Evolutionary conservation across 2,888 invertebrate species (phyloP), one percentile per base, ranked within the genome.

Genomic region (Sisyra terminalis): DNA sequence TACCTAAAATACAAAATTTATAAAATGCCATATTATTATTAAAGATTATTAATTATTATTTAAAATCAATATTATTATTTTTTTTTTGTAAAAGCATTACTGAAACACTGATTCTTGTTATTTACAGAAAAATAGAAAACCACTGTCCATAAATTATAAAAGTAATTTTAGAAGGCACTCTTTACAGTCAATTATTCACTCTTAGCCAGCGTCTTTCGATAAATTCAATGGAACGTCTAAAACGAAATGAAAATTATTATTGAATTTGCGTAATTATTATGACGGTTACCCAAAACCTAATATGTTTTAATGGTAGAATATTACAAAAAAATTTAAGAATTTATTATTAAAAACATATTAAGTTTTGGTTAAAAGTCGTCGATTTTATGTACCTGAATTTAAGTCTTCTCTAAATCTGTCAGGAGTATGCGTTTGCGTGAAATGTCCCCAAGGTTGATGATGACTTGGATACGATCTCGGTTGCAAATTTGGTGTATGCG

Each of bases 151-250:
- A 29, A 35, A 14, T 17, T 42, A 38, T 14, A 35, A 43, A 43
- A 43, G 30, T 43, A 37, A 42, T 37, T 34, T 30, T 34, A 18
- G 16, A 43, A 43, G 43, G 43, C 43, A 43, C 43, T 35, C 35
- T 35, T 35, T 35, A 42, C 24, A 42, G 34, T 42, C 35, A 42
- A 18, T 11, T 13, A 29, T 29, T 37, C 11, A 17, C 15, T 16
- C 30, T 36, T 48, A 72, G 60, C 71, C 70, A 57, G 70, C 69
- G 71, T 86, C 85, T 72, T 87, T 87, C 59, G 86, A 87, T 69
- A 87, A 71, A 69, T 87, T 87, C 63, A 87, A 70, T 63, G 87
- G 87, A 73, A 83, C 78, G 81, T 87, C 87, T 87, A 73, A 45
- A 77, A n/a, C n/a, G n/a, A n/a, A n/a, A n/a, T n/a, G n/a, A n/a